phyloP scores from a whole-genome alignment of 2,797 vertebrate genomes.

The Phylloscopus collybita region DNA sequence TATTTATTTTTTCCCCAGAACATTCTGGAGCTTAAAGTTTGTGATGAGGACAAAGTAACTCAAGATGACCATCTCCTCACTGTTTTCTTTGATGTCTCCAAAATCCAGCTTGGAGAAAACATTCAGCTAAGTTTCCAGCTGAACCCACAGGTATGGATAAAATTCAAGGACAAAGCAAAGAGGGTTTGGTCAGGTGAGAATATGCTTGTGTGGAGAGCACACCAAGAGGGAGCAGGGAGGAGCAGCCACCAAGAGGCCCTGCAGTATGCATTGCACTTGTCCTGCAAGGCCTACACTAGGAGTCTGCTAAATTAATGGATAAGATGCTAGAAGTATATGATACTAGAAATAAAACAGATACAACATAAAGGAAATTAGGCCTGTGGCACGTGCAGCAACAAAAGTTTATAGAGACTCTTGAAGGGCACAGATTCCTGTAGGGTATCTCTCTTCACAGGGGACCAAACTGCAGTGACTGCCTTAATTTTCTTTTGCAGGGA shows the following conservation, averaged over 20 bases:
- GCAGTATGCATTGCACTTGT: neutral
- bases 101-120: slow-evolving; percentile 79
- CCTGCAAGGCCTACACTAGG: neutral
- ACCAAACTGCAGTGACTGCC: neutral
- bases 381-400: neutral
- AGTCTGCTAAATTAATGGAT: neutral
- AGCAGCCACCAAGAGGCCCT: neutral
- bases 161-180: neutral
- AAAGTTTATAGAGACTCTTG: neutral
- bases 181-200: neutral
- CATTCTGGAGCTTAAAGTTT: slow-evolving; percentile 82
- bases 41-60: slow-evolving; percentile 78
- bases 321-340: neutral
- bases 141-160: slow-evolving; percentile 74
- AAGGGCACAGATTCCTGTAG: neutral
- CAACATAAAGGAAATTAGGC: neutral
- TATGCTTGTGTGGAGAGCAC: neutral
- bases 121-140: slow-evolving; percentile 78
- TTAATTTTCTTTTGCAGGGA: slow-evolving; percentile 55
- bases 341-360: neutral
- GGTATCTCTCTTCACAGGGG: neutral
- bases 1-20: slow-evolving; percentile 70
- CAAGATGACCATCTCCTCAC: slow-evolving; percentile 80
- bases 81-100: slow-evolving; percentile 83
- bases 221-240: no score